Evolutionary conservation across 1,140 invertebrate genomes (phyloP), one percentile per base, ranked within the genome.

Genomic region (Zaprionus lachaisei): DNA sequence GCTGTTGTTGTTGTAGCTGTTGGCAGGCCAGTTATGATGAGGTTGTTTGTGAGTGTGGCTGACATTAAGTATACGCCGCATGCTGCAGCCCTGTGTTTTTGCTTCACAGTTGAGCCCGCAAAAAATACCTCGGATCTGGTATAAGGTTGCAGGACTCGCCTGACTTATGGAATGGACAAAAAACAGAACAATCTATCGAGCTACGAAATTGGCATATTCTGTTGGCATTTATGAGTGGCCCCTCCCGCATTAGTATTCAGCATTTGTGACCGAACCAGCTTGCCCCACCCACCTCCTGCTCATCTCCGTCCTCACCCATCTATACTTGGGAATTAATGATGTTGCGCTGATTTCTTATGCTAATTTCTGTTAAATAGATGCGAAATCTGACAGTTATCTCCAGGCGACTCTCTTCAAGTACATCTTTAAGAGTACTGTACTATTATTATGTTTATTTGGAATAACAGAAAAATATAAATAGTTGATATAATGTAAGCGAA

Each of bases 21-120:
- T 58, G 75, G 64, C 71, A 47, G 57, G 63, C 55, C 76, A 65
- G 72, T 75, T 79, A 75, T 79, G 64, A 79, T 79, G 76, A 79
- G 61, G 76, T 79, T 51, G 15, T 60, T 20, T 34, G 14, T 55
- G 44, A 37, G 24, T 61, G 57, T 60, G 62, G 38, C 72, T 65
- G 76, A 66, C 76, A 75, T 75, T 79, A 79, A 79, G 76, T 79
- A 79, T 79, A 75, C 76, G 76, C 72, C 72, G 49, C 61, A 73
- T 77, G 57, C 41, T 58, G 71, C 71, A 41, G 56, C 31, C 17
- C 26, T 68, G 34, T 47, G 34, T 47, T 68, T 54, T 58, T 58
- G 37, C 38, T 14, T 14, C 17, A 12, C 9, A 7, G 38, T 28
- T 37, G 17, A 51, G 63, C 49, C 47, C 41, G 34, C 38, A 70